Evolutionary conservation across 1,140 invertebrate species (phyloP), one percentile per base, ranked within the genome.

Genomic region (Halyomorpha halys): DNA sequence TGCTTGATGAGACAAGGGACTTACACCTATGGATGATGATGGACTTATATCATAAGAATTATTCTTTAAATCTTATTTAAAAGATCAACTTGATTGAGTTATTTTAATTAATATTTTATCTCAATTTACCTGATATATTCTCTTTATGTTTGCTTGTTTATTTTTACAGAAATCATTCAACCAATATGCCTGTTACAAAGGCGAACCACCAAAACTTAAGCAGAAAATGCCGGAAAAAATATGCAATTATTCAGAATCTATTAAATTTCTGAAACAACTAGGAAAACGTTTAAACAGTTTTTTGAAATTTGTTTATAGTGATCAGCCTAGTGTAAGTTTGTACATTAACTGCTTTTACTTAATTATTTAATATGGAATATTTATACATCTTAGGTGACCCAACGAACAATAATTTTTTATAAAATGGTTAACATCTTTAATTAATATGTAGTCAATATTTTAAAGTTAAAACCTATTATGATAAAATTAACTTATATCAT

Each of bases 91-190:
- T 49, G 9, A 49, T 18, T n/a, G 3, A 49, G 11, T n/a, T 49
- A 13, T 19, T 19, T 49, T 18, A 19, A 49, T 9, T 4, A 18
- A 49, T 5, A 49, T 49, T 49, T 49, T 8, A 1, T 19, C 21
- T 49, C 11, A 49, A 19, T 49, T 11, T 49, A 6, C n/a, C n/a
- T 49, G 11, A 21, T 30, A 30, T 30, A 4, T 30, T 30, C 3
- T 30, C 27, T 11, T 11, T 49, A 39, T 1, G 6, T 39, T 39
- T 39, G 13, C 34, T 39, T 2, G 11, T 39, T 39, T 39, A 39
- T 39, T 39, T 30, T 49, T 49, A 49, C 21, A 49, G 47, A 49
- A 49, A 49, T 49, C 21, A 11, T 49, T 49, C 21, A 21, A 49
- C 3, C 47, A 49, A 18, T 49, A 49, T 49, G 47, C 47, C 6